Evolutionary conservation across 2,888 invertebrate genomes (phyloP), one percentile per base, ranked within the genome.

Genomic region (Pristionchus arcanus): DNA sequence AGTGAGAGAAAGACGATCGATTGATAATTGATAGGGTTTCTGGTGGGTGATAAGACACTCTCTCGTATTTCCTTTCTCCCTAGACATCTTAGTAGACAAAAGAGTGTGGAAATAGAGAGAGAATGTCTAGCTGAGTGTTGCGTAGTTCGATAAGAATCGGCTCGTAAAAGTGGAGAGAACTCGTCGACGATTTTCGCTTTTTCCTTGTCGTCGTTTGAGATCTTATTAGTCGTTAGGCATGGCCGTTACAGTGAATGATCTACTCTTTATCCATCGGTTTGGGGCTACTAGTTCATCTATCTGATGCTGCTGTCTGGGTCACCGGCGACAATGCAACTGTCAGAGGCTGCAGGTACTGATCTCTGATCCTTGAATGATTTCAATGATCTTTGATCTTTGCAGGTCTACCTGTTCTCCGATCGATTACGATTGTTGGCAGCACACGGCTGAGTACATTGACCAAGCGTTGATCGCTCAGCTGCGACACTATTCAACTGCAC

Each of bases 401-500:
- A 89, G 89, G 28, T 7, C 55, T 3, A 28, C 59, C 2, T 89
- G 89, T 63, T 25, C n/a, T 19, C 37, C 53, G 42, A 66, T 66
- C 88, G 83, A 89, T 28, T 63, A 63, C 49, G 55, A 37, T 21
- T 81, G 89, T 31, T 66, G 59, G 89, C 49, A 81, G 83, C 42
- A 63, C 42, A 63, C 89, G 34, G 66, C 59, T 4, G 81, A 83
- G 19, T 89, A 68, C 42, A 25, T 81, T 3, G 89, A 89, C 28
- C 1, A 90, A 55, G 59, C 91, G n/a, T 91, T 94, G 9, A 90
- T 94, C 15, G 91, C 90, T 28, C 93, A 93, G 71, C 90, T 94
- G 91, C 90, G 94, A 21, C 92, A 94, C 87, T 94, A 93, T 90
- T 90, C 94, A 19, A 91, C 93, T 19, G 92, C 93, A 2, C 94